These are phyloP conservation scores for Harpagifer antarcticus DNA, from an alignment of 2,797 vertebrate genomes.

Conservation along the genomic window DNA sequence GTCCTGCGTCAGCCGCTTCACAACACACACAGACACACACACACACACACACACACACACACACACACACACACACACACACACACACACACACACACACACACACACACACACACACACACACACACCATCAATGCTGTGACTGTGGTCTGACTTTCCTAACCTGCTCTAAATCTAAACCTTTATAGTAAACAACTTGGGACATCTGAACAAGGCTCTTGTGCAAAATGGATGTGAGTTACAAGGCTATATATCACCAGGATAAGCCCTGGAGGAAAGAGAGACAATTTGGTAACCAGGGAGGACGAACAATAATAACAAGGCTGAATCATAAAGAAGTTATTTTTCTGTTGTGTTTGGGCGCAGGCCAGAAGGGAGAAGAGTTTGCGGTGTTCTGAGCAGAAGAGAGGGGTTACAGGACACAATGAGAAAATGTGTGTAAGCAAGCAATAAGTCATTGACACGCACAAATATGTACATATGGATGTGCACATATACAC, in stretches of 20 bases:
- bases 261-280: constrained; percentile 73
- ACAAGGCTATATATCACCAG: constrained; percentile 78
- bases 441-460: constrained; percentile 60
- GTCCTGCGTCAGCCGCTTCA: constrained; percentile 56
- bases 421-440: constrained; percentile 45
- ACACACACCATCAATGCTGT: constrained; percentile 52
- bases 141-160: constrained; percentile 69
- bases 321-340: constrained; percentile 84
- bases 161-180: constrained; percentile 85
- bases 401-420: constrained; percentile 45
- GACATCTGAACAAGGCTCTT: constrained; percentile 82
- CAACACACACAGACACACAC: constrained; percentile 61
- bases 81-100: too few species aligned
- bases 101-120: constrained; percentile 52
- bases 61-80: too few species aligned
- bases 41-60: background rate
- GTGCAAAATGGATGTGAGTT: constrained; percentile 81
- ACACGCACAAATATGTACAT: constrained; percentile 42
- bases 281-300: constrained; percentile 72
- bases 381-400: constrained; percentile 54
- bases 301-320: constrained; percentile 85
- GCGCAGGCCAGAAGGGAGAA: constrained; percentile 69
- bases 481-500: background rate
- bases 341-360: constrained; percentile 87
- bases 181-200: constrained; percentile 85